phyloP scores from a whole-genome alignment of 2,888 invertebrate genomes.

The Petrophora chlorosata region DNA sequence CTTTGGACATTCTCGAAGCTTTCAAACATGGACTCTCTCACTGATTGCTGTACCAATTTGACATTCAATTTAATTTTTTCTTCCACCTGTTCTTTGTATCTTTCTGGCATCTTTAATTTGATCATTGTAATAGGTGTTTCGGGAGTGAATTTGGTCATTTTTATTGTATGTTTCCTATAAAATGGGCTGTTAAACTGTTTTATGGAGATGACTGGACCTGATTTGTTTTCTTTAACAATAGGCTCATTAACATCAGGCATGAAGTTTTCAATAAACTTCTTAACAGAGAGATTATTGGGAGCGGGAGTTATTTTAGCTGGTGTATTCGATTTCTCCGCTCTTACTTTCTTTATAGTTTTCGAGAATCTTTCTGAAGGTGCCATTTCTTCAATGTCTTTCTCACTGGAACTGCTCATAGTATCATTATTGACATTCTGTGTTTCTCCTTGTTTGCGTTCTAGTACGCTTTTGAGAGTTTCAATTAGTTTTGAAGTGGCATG shows the following conservation, averaged over 20 bases:
- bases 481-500: slow-evolving; percentile 64
- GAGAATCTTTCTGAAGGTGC: slow-evolving; percentile 44
- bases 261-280: slow-evolving; percentile 70
- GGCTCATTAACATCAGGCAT: slow-evolving; percentile 54
- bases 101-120: slow-evolving; percentile 57
- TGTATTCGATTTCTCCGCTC: slow-evolving; percentile 6
- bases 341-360: slow-evolving; percentile 56
- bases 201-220: slow-evolving; percentile 40
- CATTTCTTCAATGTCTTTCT: slow-evolving; percentile 15
- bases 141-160: slow-evolving; percentile 52
- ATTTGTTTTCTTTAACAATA: slow-evolving; percentile 26
- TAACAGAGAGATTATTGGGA: slow-evolving; percentile 52
- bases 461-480: slow-evolving; percentile 62
- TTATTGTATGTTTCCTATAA: slow-evolving; percentile 45
- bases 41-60: slow-evolving; percentile 40
- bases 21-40: slow-evolving; percentile 11
- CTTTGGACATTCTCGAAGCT: background rate
- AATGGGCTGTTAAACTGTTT: slow-evolving; percentile 32
- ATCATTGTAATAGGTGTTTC: slow-evolving; percentile 7
- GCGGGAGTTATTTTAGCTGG: slow-evolving; percentile 49
- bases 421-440: too few species aligned
- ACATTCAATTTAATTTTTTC: slow-evolving; percentile 47
- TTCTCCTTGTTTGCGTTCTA: slow-evolving; percentile 54
- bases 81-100: slow-evolving; percentile 42
- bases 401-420: too few species aligned